Evolutionary conservation across 2,888 invertebrate genomes (phyloP), one percentile per base, ranked within the genome.

Genomic region (Ophion ventricosus): DNA sequence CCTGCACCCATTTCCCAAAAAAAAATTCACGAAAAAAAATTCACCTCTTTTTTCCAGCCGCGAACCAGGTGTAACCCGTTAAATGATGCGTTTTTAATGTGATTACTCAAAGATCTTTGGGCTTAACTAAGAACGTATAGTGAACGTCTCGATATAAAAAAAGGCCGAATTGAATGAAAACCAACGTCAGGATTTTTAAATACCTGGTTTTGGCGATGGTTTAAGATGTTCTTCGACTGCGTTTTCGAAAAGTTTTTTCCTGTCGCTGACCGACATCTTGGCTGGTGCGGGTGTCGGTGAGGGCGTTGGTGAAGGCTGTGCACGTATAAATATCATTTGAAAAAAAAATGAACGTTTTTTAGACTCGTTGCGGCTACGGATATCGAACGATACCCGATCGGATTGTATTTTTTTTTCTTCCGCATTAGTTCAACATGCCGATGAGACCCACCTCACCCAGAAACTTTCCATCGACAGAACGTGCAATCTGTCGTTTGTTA

Each of bases 231-330:
- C 97, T 94, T 98, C 97, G 96, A 99, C 98, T 85, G 98, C 98
- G 92, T 97, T 96, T 94, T 99, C 99, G 94, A 99, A 99, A 94
- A 98, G 98, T 92, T 97, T 97, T 94, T 98, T 98, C 94, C 98
- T 97, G 94, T 98, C 97, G 93, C 97, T 98, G 92, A 99, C 98
- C 85, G 97, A 96, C 93, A 98, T 96, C 95, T 97, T 97, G 92
- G 96, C 95, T 92, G 96, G 95, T 94, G 95, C 95, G 91, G 95
- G 96, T 92, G 96, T 96, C 91, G 96, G 95, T 91, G 96, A 96
- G 90, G 96, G 95, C 90, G 96, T 95, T 93, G 95, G 90, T 59
- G 91, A 89, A 70, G 91, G 91, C 91, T 92, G 85, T 85, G 86
- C 87, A 82, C 78, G 56, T 61, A 83, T 74, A 40, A 56, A 54